Base-by-base conservation (phyloP, 2,113 vertebrate genomes). In the Neopipo cinnamomea region DNA sequence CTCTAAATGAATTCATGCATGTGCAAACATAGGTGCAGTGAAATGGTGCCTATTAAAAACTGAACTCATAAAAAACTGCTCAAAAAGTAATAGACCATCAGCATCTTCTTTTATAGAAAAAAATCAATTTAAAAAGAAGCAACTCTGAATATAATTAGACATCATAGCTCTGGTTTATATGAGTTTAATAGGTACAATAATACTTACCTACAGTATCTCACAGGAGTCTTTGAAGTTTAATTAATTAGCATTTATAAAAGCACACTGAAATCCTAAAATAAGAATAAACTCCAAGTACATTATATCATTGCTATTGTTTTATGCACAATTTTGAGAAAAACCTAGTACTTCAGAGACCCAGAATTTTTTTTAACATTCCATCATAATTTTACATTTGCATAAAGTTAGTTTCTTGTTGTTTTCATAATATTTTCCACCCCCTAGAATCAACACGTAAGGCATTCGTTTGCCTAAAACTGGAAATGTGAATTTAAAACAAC, bases 151-250 rank as follows among this genome's bases (percentile, higher is more conserved):
- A 72, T 96, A 96, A 96, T 97, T 96, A 95, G 96, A 77, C 46
- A 66, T 87, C 8, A 0, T 96, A 96, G 95, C 77, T 97, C 85
- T 95, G 74, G 62, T 95, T 97, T 97, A 88, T 93, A 49, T 95
- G 76, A 96, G 70, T 89, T 92, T 96, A 97, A 97, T 93, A 96
- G 92, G 79, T 90, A 74, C 91, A 94, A 85, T 95, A 96, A 93
- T 94, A 92, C 87, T 93, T 93, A 91, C 92, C 79, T 96, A 53
- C 76, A 92, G 67, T 91, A 95, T 96, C 94, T 95, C 90, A 73
- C 85, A 90, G 87, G 88, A 95, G 62, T 33, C 58, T 87, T 74
- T 74, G 88, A 89, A 87, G 83, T 83, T 96, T 93, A 93, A 96
- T 95, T 97, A 95, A 96, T 97, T 95, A 92, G 22, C 42, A 14